phyloP scores from a whole-genome alignment of 2,113 vertebrate species.

The Spermophilus dauricus region DNA sequence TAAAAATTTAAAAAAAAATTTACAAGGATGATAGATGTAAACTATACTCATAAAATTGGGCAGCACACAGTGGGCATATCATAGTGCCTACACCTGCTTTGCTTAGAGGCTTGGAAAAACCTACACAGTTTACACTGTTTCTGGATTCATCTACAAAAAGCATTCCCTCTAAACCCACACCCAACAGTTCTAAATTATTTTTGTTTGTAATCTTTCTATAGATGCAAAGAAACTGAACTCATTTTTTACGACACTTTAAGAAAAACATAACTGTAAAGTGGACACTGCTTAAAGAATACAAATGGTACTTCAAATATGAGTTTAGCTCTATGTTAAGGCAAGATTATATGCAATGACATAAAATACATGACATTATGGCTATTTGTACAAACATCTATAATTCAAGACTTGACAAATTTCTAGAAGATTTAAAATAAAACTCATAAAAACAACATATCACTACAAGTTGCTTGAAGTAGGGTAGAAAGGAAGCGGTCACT shows the following conservation, averaged over 20 bases:
- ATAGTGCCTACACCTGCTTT: not conserved
- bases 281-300: not conserved
- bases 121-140: not conserved
- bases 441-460: slow-evolving; percentile 9
- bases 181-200: not conserved
- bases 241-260: slow-evolving; percentile 48
- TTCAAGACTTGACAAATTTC: slow-evolving; percentile 21
- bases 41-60: not conserved
- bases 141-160: not conserved
- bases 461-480: not conserved
- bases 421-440: not conserved
- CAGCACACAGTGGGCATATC: not conserved
- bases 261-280: not conserved
- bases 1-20: too few relatives aligned
- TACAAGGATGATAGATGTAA: accelerated
- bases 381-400: not conserved
- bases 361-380: not conserved
- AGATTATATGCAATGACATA: not conserved
- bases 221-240: not conserved
- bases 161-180: not conserved
- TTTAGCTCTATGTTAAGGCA: not conserved
- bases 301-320: not conserved
- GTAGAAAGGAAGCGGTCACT: not conserved
- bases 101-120: not conserved
- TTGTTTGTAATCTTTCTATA: not conserved